phyloP scores from a whole-genome alignment of 2,888 invertebrate genomes.

The Labia minor region DNA sequence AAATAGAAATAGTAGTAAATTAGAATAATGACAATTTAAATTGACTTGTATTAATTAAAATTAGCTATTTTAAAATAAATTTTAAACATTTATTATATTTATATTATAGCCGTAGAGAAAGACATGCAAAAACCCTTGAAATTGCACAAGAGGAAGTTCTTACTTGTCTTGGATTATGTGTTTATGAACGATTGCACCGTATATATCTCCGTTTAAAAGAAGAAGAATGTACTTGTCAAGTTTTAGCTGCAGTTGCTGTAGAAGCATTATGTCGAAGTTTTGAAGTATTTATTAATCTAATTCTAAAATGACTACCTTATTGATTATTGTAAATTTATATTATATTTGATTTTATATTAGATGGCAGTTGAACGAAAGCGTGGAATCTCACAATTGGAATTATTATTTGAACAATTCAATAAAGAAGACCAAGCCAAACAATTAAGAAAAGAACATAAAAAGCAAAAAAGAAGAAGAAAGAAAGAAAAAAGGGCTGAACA shows the following conservation, averaged over 20 bases:
- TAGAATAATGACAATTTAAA: conserved; percentile 23
- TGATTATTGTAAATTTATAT: conserved; percentile 27
- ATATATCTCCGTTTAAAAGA: conserved; percentile 77
- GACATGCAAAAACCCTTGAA: conserved; percentile 93
- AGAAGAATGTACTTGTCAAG: conserved; percentile 89
- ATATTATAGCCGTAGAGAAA: conserved; percentile 58
- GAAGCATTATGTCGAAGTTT: conserved; percentile 82
- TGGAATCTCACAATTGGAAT: conserved; percentile 77
- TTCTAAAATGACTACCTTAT: neutral
- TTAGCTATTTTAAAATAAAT: no score
- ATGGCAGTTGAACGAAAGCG: conserved; percentile 80
- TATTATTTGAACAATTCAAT: conserved; percentile 76
- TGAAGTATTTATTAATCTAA: conserved; percentile 39
- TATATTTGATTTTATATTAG: conserved; percentile 33
- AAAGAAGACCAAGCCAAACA: conserved; percentile 77
- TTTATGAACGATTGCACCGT: conserved; percentile 79
- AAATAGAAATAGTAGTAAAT: conserved; percentile 18
- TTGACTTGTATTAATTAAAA: conserved; percentile 16
- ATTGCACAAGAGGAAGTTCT: conserved; percentile 94
- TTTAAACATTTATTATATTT: conserved; percentile 19
- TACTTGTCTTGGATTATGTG: conserved; percentile 86
- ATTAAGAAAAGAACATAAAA: conserved; percentile 76
- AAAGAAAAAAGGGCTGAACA: conserved; percentile 57
- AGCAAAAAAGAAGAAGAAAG: conserved; percentile 56
- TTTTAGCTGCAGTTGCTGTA: conserved; percentile 77